Evolutionary conservation across 2,888 invertebrate genomes (phyloP).

Genomic region (Sphaerophoria rueppellii): DNA sequence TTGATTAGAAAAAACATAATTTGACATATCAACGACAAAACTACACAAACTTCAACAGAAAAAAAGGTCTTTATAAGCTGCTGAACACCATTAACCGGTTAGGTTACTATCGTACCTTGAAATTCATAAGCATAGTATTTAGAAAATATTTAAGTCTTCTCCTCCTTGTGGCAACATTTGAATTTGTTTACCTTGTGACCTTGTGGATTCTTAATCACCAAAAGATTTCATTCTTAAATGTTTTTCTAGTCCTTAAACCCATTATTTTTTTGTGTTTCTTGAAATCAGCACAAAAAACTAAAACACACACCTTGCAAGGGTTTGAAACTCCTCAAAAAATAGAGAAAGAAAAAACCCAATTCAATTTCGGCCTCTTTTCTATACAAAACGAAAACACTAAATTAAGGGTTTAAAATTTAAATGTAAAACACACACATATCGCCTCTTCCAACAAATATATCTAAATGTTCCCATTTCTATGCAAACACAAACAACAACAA

Average conservation of each 20-base stretch:
- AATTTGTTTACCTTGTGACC: background rate
- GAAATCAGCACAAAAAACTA: background rate
- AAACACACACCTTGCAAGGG: constrained; percentile 10
- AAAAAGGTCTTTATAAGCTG: too few species aligned
- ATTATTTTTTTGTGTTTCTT: background rate
- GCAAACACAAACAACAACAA: constrained; percentile 58
- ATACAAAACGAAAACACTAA: constrained; percentile 10
- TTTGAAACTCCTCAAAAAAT: background rate
- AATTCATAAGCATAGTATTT: too few species aligned
- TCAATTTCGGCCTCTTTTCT: constrained; percentile 54
- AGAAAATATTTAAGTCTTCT: too few species aligned
- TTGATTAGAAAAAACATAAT: too few species aligned
- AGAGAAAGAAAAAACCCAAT: constrained; percentile 39
- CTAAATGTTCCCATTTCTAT: constrained; percentile 66
- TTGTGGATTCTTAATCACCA: constrained; percentile 2
- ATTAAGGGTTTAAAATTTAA: constrained; percentile 66
- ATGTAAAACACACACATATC: constrained; percentile 61
- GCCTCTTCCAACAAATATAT: background rate
- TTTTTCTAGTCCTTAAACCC: background rate
- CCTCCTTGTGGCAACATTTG: too few species aligned
- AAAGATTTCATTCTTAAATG: constrained; percentile 13
- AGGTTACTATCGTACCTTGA: too few species aligned
- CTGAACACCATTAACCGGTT: too few species aligned
- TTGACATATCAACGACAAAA: too few species aligned
- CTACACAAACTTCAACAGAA: too few species aligned